These are phyloP conservation scores for Dioctria linearis DNA, from an alignment of 2,888 invertebrate genomes.

Conservation along the genomic window DNA sequence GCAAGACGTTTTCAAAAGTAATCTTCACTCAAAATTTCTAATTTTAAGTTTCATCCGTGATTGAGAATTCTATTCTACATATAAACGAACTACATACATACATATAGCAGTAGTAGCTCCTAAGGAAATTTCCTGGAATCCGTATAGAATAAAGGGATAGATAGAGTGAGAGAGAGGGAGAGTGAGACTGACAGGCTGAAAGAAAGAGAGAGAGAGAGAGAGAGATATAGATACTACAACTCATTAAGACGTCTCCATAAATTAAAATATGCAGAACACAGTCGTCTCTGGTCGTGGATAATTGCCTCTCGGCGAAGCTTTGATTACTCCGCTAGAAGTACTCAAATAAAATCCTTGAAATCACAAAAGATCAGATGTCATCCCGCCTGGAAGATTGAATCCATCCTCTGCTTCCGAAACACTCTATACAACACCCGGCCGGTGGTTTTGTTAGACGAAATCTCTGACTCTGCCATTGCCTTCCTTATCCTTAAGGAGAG, in stretches of 20 bases:
- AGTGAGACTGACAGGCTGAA: neutral
- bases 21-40: conserved; percentile 43
- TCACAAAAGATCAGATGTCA: conserved; percentile 53
- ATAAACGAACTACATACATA: neutral
- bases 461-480: conserved; percentile 14
- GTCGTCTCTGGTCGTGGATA: conserved; percentile 38
- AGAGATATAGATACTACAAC: conserved; percentile 7
- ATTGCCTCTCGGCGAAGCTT: conserved; percentile 50
- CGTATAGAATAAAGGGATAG: too few species aligned
- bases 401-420: conserved; percentile 28
- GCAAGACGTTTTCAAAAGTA: conserved; percentile 27
- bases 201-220: neutral
- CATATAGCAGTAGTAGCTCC: neutral
- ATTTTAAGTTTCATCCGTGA: conserved; percentile 45
- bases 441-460: conserved; percentile 16
- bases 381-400: conserved; percentile 39
- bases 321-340: conserved; percentile 49
- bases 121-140: neutral
- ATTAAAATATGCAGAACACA: conserved; percentile 47
- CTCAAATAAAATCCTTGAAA: conserved; percentile 49
- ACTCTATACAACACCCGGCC: conserved; percentile 5
- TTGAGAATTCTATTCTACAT: neutral
- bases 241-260: conserved; percentile 48
- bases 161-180: neutral
- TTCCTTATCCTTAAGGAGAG: conserved; percentile 28